Evolutionary conservation across 2,113 vertebrate species (phyloP).

Genomic region (Rattus rattus): DNA sequence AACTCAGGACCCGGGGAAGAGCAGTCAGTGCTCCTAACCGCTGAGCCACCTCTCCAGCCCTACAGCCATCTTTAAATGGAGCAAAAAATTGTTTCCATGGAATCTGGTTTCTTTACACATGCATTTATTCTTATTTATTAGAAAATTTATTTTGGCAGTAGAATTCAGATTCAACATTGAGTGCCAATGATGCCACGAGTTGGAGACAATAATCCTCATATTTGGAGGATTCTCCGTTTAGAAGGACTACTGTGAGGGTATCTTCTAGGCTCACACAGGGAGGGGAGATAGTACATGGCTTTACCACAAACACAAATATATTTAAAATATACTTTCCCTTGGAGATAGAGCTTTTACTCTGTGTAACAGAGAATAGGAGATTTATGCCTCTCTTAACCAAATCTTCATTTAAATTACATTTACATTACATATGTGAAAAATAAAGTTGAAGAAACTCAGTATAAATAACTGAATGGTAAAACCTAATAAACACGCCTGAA

Average conservation of each 20-base stretch:
- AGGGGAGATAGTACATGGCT: background rate
- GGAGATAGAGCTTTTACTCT: conserved; percentile 62
- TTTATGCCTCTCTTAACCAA: conserved; percentile 66
- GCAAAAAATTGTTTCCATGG: conserved; percentile 51
- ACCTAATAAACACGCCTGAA: conserved; percentile 72
- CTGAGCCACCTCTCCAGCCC: no score
- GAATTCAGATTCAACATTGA: background rate
- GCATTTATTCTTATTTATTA: conserved; percentile 60
- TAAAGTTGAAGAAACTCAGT: conserved; percentile 68
- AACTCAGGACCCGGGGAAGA: no score
- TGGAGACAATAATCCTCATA: conserved; percentile 6
- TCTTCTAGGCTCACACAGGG: background rate
- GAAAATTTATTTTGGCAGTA: conserved; percentile 60
- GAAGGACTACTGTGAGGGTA: background rate
- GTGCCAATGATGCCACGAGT: conserved; percentile 3
- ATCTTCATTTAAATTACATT: conserved; percentile 70
- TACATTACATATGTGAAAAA: conserved; percentile 74
- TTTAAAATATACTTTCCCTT: conserved; percentile 61
- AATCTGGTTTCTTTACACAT: conserved; percentile 18
- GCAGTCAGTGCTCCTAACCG: no score
- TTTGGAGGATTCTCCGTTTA: background rate
- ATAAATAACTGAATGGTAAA: conserved; percentile 60
- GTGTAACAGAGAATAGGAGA: conserved; percentile 62
- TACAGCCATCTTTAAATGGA: conserved; percentile 68
- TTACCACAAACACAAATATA: conserved; percentile 21